phyloP scores from a whole-genome alignment of 2,888 invertebrate genomes.

The Trissonchulus sp. region DNA sequence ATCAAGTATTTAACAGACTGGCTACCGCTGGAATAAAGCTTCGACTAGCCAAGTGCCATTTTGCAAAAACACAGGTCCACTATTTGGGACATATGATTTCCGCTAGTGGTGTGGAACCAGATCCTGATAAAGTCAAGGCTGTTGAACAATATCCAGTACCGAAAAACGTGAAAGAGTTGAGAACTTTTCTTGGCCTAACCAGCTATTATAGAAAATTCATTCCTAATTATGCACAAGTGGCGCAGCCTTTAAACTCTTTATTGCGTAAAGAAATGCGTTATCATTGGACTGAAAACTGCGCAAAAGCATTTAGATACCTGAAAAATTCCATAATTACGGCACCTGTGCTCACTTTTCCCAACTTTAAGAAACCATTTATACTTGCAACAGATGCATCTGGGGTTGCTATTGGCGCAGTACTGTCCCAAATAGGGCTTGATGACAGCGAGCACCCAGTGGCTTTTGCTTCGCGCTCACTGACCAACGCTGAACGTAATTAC shows the following conservation, averaged over 20 bases:
- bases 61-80: background rate
- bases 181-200: background rate
- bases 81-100: background rate
- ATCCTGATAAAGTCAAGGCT: background rate
- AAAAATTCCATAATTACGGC: background rate
- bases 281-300: background rate
- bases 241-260: background rate
- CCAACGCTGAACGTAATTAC: background rate
- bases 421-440: background rate
- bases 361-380: background rate
- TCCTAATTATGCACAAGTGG: background rate
- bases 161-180: background rate
- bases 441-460: constrained; percentile 1
- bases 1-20: background rate
- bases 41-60: background rate
- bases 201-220: background rate
- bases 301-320: background rate
- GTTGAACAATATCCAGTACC: background rate
- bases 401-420: background rate
- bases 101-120: background rate
- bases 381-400: background rate
- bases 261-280: background rate
- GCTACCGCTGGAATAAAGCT: background rate
- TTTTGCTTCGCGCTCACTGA: background rate
- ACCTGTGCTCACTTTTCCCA: background rate